Evolutionary conservation across 2,888 invertebrate species (phyloP).

Genomic region (Elegia similella): DNA sequence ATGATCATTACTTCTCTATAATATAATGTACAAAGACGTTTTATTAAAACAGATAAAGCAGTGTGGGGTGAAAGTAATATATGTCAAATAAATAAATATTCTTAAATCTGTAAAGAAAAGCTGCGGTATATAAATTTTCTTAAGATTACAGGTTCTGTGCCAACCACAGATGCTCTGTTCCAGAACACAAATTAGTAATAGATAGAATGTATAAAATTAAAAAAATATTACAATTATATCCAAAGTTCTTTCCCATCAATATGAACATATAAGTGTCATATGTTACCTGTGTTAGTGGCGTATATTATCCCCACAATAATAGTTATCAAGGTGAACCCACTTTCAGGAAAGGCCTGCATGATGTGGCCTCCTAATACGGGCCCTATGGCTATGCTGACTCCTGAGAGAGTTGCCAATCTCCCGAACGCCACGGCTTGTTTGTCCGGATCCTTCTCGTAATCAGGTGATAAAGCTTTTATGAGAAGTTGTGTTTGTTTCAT

Average conservation of each 20-base stretch:
- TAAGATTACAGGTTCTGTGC: too few species aligned
- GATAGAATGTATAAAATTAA: too few species aligned
- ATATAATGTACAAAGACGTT: too few species aligned
- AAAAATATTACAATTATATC: not conserved
- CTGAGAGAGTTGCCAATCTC: conserved; percentile 79
- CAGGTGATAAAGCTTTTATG: conserved; percentile 81
- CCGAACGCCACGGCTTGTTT: conserved; percentile 79
- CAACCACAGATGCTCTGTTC: too few species aligned
- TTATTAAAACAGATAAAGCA: too few species aligned
- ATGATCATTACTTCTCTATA: too few species aligned
- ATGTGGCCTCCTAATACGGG: conserved; percentile 84
- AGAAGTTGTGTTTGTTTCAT: conserved; percentile 85
- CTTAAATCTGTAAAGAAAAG: too few species aligned
- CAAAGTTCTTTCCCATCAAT: not conserved
- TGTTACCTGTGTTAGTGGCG: conserved; percentile 1
- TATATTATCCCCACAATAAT: conserved; percentile 13
- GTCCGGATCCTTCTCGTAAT: conserved; percentile 62
- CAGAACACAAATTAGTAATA: too few species aligned
- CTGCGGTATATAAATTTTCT: too few species aligned
- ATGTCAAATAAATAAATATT: too few species aligned
- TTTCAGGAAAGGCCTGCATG: conserved; percentile 58
- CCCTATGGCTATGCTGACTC: conserved; percentile 83
- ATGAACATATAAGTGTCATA: not conserved
- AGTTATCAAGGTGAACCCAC: conserved; percentile 78
- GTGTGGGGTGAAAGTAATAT: too few species aligned